These are phyloP conservation scores for Corydoras maculifer DNA, from an alignment of 2,113 vertebrate genomes.

Conservation along the genomic window DNA sequence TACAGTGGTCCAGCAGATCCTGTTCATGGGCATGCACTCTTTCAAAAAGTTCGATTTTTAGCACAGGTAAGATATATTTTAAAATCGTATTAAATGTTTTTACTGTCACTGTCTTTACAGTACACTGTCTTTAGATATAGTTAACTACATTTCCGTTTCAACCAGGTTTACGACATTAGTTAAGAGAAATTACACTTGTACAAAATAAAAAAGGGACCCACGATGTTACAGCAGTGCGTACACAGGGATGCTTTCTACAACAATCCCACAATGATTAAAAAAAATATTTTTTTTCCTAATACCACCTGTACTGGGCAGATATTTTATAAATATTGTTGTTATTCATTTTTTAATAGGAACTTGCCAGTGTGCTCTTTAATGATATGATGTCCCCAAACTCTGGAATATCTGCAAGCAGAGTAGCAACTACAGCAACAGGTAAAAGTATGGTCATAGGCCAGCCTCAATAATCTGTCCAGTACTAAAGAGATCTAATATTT, in stretches of 20 bases:
- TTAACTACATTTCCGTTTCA: too few relatives aligned
- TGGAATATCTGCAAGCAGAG: conserved; percentile 27
- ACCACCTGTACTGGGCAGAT: too few relatives aligned
- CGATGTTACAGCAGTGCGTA: too few relatives aligned
- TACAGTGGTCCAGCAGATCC: conserved; percentile 85
- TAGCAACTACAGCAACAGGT: conserved; percentile 53
- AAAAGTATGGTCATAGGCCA: conserved; percentile 26
- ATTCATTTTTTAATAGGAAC: conserved; percentile 60
- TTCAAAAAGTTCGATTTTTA: conserved; percentile 79
- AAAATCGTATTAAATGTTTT: too few relatives aligned
- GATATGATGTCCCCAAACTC: conserved; percentile 58
- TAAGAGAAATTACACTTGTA: too few relatives aligned
- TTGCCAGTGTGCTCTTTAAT: conserved; percentile 78
- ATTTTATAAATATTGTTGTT: background rate
- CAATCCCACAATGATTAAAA: too few relatives aligned
- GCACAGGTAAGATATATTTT: conserved; percentile 71
- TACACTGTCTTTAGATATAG: too few relatives aligned
- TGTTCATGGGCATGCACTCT: conserved; percentile 80
- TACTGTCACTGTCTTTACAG: too few relatives aligned
- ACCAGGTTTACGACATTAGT: too few relatives aligned
- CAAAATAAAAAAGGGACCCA: too few relatives aligned
- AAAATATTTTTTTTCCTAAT: too few relatives aligned
- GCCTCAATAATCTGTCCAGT: background rate
- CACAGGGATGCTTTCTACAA: too few relatives aligned
- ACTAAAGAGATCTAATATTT: background rate